Evolutionary conservation across 2,113 vertebrate species (phyloP), one percentile per base, ranked within the genome.

Genomic region (Megaleporinus macrocephalus): DNA sequence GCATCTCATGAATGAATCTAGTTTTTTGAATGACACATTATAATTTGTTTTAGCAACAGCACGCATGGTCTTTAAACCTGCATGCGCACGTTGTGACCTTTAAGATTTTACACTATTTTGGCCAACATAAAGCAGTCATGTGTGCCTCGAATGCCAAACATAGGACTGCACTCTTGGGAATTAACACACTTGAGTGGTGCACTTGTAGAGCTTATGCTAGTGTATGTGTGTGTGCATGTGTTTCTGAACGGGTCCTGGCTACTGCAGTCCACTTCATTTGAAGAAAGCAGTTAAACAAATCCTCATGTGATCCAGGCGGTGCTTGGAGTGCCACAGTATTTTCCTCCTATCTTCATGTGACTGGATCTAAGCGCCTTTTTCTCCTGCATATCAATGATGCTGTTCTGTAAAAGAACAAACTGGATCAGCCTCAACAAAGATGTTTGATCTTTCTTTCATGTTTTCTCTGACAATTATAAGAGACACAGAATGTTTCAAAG

Each of bases 391-490:
- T 47, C 71, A 62, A 44, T 22, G 30, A 47, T 20, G 12, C 44
- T 63, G 62, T 76, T 26, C 27, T 9, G 26, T 61, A 79, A 75
- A 36, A 24, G 73, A 41, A 77, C 77, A 53, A 69, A 73, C 69
- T 49, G 47, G 79, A 78, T 71, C 78, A 76, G 61, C 81, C 80
- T 76, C 51, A 49, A 71, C 63, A 49, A 53, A 65, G 85, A 83
- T 73, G 68, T 83, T 47, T 44, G 72, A 47, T 33, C 61, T 27
- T 22, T 62, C 5, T 44, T 41, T 69, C 73, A 73, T 79, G 57
- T 71, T 53, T 76, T 76, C 80, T 70, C 29, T 69, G 51, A 76
- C n/a, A 71, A 62, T 24, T 83, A 53, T 62, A 75, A 13, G 44
- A 53, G 15, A 36, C 7, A 16, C 27, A 4, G 66, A 47, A 44